A percentile compares a stretch with the other conserved stretches of the same genome.
phyloP scores from a whole-genome alignment of 2,797 vertebrate species.

The Fistularia commersonii region DNA sequence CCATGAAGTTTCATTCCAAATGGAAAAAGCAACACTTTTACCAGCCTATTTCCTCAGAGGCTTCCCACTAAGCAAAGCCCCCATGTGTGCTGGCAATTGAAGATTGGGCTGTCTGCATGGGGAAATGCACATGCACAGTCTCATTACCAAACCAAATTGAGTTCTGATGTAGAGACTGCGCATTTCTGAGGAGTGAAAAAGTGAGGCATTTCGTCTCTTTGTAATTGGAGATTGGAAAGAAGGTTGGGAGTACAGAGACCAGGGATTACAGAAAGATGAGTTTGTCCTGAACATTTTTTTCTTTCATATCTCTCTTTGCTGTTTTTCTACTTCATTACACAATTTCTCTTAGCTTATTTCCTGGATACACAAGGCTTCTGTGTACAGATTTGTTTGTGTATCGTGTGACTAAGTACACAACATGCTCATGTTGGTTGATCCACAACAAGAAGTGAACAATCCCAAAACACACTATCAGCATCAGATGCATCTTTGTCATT shows the following conservation, averaged over 20 bases:
- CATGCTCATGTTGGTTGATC: no score
- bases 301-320: conserved; percentile 62
- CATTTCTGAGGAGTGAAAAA: conserved; percentile 74
- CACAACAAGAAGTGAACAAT: no score
- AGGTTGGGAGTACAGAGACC: conserved; percentile 61
- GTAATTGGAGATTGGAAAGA: conserved; percentile 76
- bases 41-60: conserved; percentile 70
- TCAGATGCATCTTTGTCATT: neutral
- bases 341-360: conserved; percentile 45
- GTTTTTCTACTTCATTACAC: conserved; percentile 35
- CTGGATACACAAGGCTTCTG: conserved; percentile 29
- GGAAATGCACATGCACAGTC: conserved; percentile 77
- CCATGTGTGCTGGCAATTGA: conserved; percentile 68
- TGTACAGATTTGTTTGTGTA: conserved; percentile 30
- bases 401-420: conserved; percentile 12
- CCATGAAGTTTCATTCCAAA: conserved; percentile 64
- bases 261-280: conserved; percentile 73
- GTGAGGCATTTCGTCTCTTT: conserved; percentile 71
- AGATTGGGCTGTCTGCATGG: conserved; percentile 79
- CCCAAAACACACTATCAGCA: no score
- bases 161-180: conserved; percentile 77
- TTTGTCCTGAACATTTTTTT: conserved; percentile 71
- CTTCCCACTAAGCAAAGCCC: conserved; percentile 68
- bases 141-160: conserved; percentile 83
- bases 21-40: conserved; percentile 74